Base-by-base conservation (phyloP, 37 sponge, comb jelly and placozoan genomes). In the Beroe forskalii region DNA sequence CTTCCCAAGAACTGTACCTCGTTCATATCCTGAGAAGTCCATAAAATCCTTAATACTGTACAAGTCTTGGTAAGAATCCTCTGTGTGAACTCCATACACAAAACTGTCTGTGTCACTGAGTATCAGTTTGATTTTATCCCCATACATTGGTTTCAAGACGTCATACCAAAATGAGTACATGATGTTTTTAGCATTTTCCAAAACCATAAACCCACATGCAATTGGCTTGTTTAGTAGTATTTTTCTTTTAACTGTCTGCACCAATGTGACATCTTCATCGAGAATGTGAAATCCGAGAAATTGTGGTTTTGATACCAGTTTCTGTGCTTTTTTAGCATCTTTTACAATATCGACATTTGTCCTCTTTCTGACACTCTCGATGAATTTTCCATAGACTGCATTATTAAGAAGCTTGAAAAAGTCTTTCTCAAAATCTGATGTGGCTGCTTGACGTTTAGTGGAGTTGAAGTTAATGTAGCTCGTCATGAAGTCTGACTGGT, bases 61-160 rank as follows among this genome's bases (percentile, higher is more conserved):
- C 25, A 64, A 64, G 17, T 64, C 66, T 64, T 64, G 30, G 31
- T 64, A 64, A 6, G 30, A 23, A 27, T 64, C 66, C 6, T 64
- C 31, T n/a, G 4, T 8, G 17, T 22, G 25, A n/a, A n/a, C n/a
- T n/a, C n/a, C n/a, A n/a, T n/a, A n/a, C n/a, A n/a, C n/a, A n/a
- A n/a, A n/a, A n/a, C 66, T 64, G 40, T 72, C 76, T 32, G 76
- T 72, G 30, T 72, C 76, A 72, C 76, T 72, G 8, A 72, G 76
- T 27, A 72, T 14, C 19, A 72, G 40, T 72, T 72, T 72, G 27
- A 72, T 72, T 72, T 33, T 72, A 23, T 72, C 76, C 4, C 76
- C 76, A 37, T 72, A 72, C 27, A 23, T 32, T 23, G 76, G 76
- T 37, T 72, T 72, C 20, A 72, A 27, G 22, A 72, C 76, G 22